Percentiles rank a stretch among this genome's conserved stretches.
phyloP scores from a whole-genome alignment of 1,140 invertebrate genomes.

The Macrotrachela quadricornifera region DNA sequence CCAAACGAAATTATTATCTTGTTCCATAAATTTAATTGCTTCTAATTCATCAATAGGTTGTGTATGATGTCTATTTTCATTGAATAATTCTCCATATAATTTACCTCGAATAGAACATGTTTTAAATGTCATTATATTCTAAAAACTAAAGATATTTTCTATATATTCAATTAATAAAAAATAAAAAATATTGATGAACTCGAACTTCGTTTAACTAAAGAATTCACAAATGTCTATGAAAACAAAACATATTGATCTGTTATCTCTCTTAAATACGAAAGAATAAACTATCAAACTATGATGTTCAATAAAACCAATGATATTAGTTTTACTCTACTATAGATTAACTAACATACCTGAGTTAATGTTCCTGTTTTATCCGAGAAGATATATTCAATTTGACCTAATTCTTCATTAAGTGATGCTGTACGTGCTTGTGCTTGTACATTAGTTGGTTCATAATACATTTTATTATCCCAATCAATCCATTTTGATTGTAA shows the following conservation, averaged over 20 bases:
- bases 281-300: too few relatives aligned
- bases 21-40: background rate
- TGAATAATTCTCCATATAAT: slow-evolving; percentile 56
- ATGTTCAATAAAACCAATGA: too few relatives aligned
- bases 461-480: slow-evolving; percentile 76
- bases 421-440: slow-evolving; percentile 91
- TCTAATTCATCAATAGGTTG: background rate
- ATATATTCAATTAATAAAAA: too few relatives aligned
- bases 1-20: background rate
- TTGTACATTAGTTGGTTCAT: slow-evolving; percentile 54
- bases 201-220: too few relatives aligned
- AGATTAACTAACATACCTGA: too few relatives aligned
- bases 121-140: slow-evolving; percentile 99
- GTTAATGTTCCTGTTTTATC: slow-evolving; percentile 98
- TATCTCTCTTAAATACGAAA: too few relatives aligned
- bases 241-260: too few relatives aligned
- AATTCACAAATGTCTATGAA: too few relatives aligned
- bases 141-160: slow-evolving; percentile 16
- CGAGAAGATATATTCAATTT: slow-evolving; percentile 99
- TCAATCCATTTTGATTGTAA: slow-evolving; percentile 87
- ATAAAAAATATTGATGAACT: too few relatives aligned
- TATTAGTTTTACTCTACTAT: too few relatives aligned
- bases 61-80: too few relatives aligned
- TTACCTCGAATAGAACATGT: slow-evolving; percentile 84
- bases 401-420: slow-evolving; percentile 90